These are phyloP conservation scores for Triplophysa siluroides DNA, from an alignment of 2,113 vertebrate genomes.

Conservation along the genomic window DNA sequence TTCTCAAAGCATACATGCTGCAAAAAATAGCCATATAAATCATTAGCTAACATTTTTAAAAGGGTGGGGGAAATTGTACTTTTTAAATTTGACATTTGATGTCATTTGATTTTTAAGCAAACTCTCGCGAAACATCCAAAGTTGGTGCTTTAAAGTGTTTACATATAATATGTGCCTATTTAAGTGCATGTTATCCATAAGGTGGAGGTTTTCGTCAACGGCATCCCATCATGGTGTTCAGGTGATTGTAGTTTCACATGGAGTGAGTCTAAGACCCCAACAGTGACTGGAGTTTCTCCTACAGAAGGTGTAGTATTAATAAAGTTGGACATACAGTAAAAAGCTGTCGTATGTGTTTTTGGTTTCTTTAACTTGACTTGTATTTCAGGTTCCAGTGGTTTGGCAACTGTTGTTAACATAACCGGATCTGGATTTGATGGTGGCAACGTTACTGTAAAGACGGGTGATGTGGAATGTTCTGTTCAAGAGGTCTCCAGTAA, in stretches of 20 bases:
- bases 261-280: slow-evolving; percentile 69
- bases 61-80: too few relatives aligned
- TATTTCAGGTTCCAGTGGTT: slow-evolving; percentile 70
- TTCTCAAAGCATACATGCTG: too few relatives aligned
- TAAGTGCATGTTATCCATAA: slow-evolving; percentile 44
- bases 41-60: too few relatives aligned
- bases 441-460: slow-evolving; percentile 67
- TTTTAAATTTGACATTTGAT: too few relatives aligned
- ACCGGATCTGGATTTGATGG: slow-evolving; percentile 70
- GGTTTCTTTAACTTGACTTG: neutral
- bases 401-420: slow-evolving; percentile 75
- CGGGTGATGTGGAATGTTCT: slow-evolving; percentile 71
- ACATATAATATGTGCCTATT: too few relatives aligned
- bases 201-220: slow-evolving; percentile 82
- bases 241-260: slow-evolving; percentile 79
- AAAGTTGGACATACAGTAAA: too few relatives aligned
- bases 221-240: slow-evolving; percentile 78
- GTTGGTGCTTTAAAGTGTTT: too few relatives aligned
- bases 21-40: too few relatives aligned
- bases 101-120: too few relatives aligned
- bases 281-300: slow-evolving; percentile 69
- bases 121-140: too few relatives aligned
- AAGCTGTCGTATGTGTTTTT: neutral
- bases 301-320: slow-evolving; percentile 69
- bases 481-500: slow-evolving; percentile 71